Evolutionary conservation across 2,888 invertebrate genomes (phyloP), one percentile per base, ranked within the genome.

Genomic region (Drosophila sordidula): DNA sequence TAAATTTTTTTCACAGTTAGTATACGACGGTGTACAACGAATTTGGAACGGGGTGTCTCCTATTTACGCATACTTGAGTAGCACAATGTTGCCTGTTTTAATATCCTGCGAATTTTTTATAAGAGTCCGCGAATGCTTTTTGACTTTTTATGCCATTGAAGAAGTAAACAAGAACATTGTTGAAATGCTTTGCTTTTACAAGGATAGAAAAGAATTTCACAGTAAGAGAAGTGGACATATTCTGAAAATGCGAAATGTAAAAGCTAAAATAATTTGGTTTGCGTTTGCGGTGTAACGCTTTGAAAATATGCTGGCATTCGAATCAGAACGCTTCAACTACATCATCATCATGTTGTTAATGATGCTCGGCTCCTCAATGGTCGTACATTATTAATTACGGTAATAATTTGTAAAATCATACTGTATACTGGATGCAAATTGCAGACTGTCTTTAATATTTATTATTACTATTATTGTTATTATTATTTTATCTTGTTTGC

Each of bases 101-200:
- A 6, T 32, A 6, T 55, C 34, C 34, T 6, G 26, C 9, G 18
- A 2, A 12, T 32, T 25, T 52, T 47, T 34, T 47, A 32, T 6
- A 41, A 39, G 16, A 39, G 12, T 34, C 12, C 12, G 11, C 18
- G 18, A 9, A 11, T 4, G 1, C 11, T 38, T 49, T 14, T 18
- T 8, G 8, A 42, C 12, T 26, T 25, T 25, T 9, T 12, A 26
- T 14, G 39, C 18, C n/a, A 45, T 22, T n/a, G 12, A 5, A 5
- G 14, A 25, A 14, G 49, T 45, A 32, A 58, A 26, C 59, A 45
- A 54, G 54, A 58, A 36, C 45, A 54, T 68, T 54, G 14, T 22
- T 8, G 0, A 14, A 25, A 36, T 39, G 32, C 22, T 49, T 50
- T 6, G 34, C 11, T 12, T 12, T 11, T 0, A 12, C 34, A 11